Percentiles rank a stretch among this genome's conserved stretches.
phyloP scores from a whole-genome alignment of 2,113 vertebrate genomes.

The Astatotilapia flaviijosephi region DNA sequence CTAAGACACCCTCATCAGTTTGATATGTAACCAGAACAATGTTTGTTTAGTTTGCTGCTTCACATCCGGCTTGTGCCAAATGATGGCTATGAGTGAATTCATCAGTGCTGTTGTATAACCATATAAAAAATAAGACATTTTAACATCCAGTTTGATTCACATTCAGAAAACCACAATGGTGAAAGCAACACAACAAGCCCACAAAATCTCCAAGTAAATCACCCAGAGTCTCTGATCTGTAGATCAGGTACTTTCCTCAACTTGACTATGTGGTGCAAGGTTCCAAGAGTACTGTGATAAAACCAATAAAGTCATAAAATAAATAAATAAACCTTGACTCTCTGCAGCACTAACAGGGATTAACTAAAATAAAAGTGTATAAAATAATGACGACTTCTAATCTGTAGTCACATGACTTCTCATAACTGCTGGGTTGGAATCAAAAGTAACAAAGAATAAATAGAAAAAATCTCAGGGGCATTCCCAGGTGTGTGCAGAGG shows the following conservation, averaged over 20 bases:
- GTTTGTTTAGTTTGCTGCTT: neutral
- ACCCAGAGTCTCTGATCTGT: neutral
- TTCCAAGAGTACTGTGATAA: neutral
- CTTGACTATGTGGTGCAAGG: neutral
- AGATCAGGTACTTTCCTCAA: neutral
- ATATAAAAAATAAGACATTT: neutral
- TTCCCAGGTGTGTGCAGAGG: neutral
- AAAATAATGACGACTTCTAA: neutral
- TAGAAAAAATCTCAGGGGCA: neutral
- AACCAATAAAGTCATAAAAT: neutral
- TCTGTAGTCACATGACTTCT: neutral
- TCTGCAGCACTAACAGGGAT: neutral
- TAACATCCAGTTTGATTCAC: neutral
- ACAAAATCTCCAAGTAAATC: neutral
- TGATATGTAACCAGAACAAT: neutral
- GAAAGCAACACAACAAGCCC: neutral
- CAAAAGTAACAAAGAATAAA: neutral
- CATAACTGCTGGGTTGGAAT: neutral
- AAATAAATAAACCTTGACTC: neutral
- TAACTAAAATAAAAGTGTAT: neutral
- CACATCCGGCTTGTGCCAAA: neutral
- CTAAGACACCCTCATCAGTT: neutral
- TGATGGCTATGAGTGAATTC: neutral
- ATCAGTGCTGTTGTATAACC: neutral
- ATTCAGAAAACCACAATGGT: neutral